Conservation (phyloP, 2,888 invertebrate species). For the Diloba caeruleocephala region DNA sequence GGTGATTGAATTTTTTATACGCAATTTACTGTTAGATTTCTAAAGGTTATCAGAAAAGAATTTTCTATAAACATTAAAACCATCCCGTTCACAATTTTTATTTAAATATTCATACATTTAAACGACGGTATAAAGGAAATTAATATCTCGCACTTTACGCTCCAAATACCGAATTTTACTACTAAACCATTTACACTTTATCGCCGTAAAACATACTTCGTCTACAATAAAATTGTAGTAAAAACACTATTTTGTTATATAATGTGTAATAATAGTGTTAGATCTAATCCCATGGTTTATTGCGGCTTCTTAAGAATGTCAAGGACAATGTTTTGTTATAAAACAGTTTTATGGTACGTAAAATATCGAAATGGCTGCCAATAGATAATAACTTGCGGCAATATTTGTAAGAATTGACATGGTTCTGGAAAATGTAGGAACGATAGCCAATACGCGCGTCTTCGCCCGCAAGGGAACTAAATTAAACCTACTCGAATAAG, state of each 20-base stretch:
- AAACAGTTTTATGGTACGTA: constrained; percentile 33
- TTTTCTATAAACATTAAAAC: too few relatives aligned
- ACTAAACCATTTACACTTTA: constrained; percentile 1
- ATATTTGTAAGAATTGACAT: constrained; percentile 4
- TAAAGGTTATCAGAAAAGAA: too few relatives aligned
- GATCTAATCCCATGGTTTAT: constrained; percentile 13
- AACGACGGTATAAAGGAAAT: neutral
- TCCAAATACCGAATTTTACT: constrained; percentile 14
- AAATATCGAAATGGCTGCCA: constrained; percentile 28
- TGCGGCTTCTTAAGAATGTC: constrained; percentile 7
- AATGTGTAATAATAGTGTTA: neutral
- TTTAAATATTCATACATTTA: too few relatives aligned
- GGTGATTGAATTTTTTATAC: too few relatives aligned
- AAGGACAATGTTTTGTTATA: constrained; percentile 22
- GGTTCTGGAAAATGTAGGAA: too few relatives aligned
- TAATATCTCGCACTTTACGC: neutral
- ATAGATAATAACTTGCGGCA: constrained; percentile 5
- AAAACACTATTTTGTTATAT: constrained; percentile 23
- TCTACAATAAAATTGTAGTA: constrained; percentile 24
- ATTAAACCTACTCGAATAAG: too few relatives aligned
- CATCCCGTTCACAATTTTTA: too few relatives aligned
- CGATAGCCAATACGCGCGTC: too few relatives aligned
- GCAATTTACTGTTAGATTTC: too few relatives aligned
- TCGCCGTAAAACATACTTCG: constrained; percentile 19
- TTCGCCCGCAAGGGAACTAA: too few relatives aligned